phyloP scores from a whole-genome alignment of 2,113 vertebrate genomes.

The Nycticryphes semicollaris region DNA sequence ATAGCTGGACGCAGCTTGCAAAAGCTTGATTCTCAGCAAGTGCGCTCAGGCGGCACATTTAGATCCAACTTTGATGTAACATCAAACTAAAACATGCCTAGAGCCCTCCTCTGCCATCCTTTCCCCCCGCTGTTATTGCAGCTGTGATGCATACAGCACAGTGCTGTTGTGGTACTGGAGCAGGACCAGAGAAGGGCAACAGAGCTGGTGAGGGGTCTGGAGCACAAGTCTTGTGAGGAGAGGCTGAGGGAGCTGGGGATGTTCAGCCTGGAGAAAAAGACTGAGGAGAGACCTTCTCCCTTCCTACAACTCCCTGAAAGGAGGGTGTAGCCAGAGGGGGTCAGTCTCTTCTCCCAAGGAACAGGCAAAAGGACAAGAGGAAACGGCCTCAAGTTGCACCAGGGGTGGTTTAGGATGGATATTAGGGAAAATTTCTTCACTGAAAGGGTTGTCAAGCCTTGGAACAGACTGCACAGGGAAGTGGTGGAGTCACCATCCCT shows the following conservation, averaged over 20 bases:
- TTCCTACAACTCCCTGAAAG: not conserved
- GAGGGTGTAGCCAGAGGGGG: not conserved
- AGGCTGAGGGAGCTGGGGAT: not conserved
- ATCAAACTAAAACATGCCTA: not conserved
- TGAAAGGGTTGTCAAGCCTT: not conserved
- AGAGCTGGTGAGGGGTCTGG: not conserved
- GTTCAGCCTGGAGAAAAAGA: not conserved
- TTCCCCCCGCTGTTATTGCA: not conserved
- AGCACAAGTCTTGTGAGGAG: not conserved
- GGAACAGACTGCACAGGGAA: not conserved
- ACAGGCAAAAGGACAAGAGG: not conserved
- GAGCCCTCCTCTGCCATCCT: not conserved
- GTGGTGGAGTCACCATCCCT: not conserved
- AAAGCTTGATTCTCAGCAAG: not conserved
- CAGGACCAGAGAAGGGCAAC: not conserved
- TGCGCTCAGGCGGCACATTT: not conserved
- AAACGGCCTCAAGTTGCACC: not conserved
- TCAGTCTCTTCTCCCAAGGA: not conserved
- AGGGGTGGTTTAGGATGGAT: not conserved
- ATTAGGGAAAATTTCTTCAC: not conserved
- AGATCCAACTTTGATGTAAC: fast-evolving
- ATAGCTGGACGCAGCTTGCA: not conserved
- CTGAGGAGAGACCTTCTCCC: not conserved
- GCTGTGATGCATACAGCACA: fast-evolving
- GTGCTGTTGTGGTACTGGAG: not conserved